A percentile compares a stretch with the other conserved stretches of the same genome.
Conservation (phyloP, 2,888 invertebrate species). For the Cancer borealis region DNA sequence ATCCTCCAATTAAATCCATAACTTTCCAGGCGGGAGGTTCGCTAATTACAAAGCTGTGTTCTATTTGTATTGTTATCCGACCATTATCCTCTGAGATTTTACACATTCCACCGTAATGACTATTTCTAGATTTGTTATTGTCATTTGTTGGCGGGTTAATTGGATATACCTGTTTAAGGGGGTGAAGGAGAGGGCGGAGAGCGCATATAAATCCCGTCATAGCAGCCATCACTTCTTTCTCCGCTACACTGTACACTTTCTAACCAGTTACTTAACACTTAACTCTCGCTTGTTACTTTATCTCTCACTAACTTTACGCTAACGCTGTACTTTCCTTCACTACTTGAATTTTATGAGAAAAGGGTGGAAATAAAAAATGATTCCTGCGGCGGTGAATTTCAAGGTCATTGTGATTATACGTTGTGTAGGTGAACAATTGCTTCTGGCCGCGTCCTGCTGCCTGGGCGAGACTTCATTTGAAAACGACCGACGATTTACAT, state of each 20-base stretch:
- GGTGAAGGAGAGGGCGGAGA: not conserved
- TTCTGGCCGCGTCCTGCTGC: not conserved
- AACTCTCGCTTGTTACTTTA: not conserved
- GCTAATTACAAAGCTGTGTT: constrained; percentile 65
- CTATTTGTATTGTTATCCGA: constrained; percentile 59
- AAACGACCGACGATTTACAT: not conserved
- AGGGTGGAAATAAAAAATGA: not conserved
- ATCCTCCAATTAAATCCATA: constrained; percentile 62
- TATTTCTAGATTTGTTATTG: constrained; percentile 64
- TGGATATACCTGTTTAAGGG: constrained; percentile 63
- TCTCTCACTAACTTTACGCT: not conserved
- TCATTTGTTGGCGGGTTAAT: constrained; percentile 56
- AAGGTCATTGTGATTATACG: not conserved
- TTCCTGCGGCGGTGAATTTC: not conserved
- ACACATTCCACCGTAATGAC: constrained; percentile 66
- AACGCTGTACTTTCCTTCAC: not conserved
- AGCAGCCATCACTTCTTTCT: not conserved
- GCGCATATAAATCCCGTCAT: not conserved
- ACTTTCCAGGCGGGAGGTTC: constrained; percentile 52
- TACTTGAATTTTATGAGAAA: not conserved
- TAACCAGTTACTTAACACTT: not conserved
- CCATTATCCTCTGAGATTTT: constrained; percentile 56
- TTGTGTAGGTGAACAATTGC: not conserved
- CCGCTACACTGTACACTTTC: not conserved
- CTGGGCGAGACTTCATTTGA: not conserved